Conservation (phyloP, 2,797 vertebrate species). For the Eulemur albifrons region DNA sequence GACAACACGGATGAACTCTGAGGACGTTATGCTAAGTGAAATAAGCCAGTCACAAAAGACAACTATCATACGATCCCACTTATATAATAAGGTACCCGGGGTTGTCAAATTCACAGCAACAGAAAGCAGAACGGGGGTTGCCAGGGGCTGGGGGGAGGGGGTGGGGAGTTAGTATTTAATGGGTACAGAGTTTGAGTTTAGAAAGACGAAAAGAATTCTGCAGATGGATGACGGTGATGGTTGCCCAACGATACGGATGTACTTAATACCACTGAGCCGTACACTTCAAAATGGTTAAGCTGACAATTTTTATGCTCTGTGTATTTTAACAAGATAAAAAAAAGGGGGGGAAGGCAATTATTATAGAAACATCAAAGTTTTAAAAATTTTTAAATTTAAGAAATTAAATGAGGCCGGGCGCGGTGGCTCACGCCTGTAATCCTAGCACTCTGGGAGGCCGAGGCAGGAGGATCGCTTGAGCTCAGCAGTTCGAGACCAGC, state of each 20-base stretch:
- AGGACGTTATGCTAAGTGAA: background rate
- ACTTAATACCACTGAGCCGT: too few relatives aligned
- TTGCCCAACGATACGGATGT: background rate
- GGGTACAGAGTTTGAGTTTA: background rate
- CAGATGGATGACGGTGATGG: fast-evolving
- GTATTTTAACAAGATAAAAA: background rate
- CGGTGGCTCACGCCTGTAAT: too few relatives aligned
- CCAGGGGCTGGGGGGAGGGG: background rate
- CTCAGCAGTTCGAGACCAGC: too few relatives aligned
- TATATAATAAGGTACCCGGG: background rate
- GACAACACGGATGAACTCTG: fast-evolving
- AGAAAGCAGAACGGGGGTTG: background rate
- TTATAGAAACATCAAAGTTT: too few relatives aligned
- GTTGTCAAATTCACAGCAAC: background rate
- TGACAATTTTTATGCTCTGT: fast-evolving
- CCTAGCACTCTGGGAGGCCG: too few relatives aligned
- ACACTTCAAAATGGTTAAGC: too few relatives aligned
- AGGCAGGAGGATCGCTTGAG: too few relatives aligned
- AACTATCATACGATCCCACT: background rate
- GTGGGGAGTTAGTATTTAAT: background rate
- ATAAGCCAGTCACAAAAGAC: background rate
- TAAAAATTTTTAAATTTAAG: too few relatives aligned
- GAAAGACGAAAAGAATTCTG: too few relatives aligned
- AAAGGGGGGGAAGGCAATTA: background rate
- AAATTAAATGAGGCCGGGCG: too few relatives aligned